phyloP scores from a whole-genome alignment of 2,888 invertebrate species.

The Choristoneura rosaceana region DNA sequence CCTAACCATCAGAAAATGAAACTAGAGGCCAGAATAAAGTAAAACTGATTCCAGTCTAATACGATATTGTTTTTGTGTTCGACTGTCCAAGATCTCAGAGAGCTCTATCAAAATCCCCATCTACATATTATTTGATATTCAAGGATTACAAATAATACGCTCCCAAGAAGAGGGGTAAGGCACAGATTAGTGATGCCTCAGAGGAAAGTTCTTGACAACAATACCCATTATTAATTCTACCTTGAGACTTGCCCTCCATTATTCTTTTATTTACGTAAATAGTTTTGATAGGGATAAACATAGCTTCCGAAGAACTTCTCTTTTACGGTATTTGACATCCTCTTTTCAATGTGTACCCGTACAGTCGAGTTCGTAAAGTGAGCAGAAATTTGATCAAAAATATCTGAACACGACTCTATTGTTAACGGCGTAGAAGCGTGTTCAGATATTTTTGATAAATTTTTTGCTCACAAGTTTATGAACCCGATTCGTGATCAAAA shows the following conservation, averaged over 20 bases:
- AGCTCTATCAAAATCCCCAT: not conserved
- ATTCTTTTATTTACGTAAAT: too few relatives aligned
- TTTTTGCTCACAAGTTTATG: too few relatives aligned
- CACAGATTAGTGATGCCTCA: not conserved
- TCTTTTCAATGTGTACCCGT: too few relatives aligned
- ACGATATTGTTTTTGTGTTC: conserved; percentile 17
- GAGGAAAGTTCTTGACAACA: conserved; percentile 5
- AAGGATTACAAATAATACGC: conserved; percentile 8
- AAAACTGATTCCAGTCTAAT: conserved; percentile 16
- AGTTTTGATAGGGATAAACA: too few relatives aligned
- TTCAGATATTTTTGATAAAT: too few relatives aligned
- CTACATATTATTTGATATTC: conserved; percentile 20
- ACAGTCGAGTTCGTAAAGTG: too few relatives aligned
- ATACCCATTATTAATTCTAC: conserved; percentile 1
- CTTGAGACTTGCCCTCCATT: not conserved
- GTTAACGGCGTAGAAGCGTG: too few relatives aligned
- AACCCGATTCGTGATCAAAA: too few relatives aligned
- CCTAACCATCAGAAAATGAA: not conserved
- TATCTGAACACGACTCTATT: too few relatives aligned
- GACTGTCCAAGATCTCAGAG: conserved; percentile 16
- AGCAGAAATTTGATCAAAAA: too few relatives aligned
- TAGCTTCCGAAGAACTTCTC: too few relatives aligned
- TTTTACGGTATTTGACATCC: too few relatives aligned
- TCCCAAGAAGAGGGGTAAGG: not conserved
- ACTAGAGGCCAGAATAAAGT: not conserved